These are phyloP conservation scores for Danio choprae DNA, from an alignment of 2,797 vertebrate genomes.

Conservation along the genomic window DNA sequence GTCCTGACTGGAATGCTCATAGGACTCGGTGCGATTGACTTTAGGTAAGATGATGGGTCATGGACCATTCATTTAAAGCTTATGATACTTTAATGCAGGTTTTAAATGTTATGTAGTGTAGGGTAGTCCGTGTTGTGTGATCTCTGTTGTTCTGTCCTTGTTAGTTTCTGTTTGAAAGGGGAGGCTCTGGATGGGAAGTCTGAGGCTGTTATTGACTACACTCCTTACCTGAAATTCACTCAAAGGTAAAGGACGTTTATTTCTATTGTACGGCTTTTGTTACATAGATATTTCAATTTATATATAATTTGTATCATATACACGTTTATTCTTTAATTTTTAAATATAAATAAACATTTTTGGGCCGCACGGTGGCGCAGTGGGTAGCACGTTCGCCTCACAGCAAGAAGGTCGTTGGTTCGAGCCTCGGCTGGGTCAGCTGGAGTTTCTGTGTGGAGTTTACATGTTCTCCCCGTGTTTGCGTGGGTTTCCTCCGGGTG, in stretches of 20 bases:
- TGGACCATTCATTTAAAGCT: background rate
- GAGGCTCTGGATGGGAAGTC: constrained; percentile 87
- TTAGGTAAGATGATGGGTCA: constrained; percentile 77
- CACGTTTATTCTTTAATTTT: too few relatives aligned
- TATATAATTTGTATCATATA: too few relatives aligned
- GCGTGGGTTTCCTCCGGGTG: too few relatives aligned
- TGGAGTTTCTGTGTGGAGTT: too few relatives aligned
- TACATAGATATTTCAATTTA: too few relatives aligned
- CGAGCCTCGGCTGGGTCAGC: too few relatives aligned
- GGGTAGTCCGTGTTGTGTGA: background rate
- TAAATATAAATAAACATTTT: too few relatives aligned
- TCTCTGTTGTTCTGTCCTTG: background rate
- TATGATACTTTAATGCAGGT: background rate
- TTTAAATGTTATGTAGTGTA: background rate
- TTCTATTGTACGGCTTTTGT: background rate
- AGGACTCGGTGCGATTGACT: constrained; percentile 87
- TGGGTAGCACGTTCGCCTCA: too few relatives aligned
- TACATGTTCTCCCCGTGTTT: too few relatives aligned
- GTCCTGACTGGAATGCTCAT: constrained; percentile 89
- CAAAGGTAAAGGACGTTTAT: constrained; percentile 77
- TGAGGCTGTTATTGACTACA: constrained; percentile 87
- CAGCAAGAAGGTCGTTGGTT: too few relatives aligned
- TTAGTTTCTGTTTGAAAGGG: constrained; percentile 88
- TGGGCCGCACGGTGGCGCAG: too few relatives aligned
- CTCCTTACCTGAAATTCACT: constrained; percentile 89